A percentile compares a stretch with the other conserved stretches of the same genome.
phyloP scores from a whole-genome alignment of 2,797 vertebrate species.

The Florisuga fusca region DNA sequence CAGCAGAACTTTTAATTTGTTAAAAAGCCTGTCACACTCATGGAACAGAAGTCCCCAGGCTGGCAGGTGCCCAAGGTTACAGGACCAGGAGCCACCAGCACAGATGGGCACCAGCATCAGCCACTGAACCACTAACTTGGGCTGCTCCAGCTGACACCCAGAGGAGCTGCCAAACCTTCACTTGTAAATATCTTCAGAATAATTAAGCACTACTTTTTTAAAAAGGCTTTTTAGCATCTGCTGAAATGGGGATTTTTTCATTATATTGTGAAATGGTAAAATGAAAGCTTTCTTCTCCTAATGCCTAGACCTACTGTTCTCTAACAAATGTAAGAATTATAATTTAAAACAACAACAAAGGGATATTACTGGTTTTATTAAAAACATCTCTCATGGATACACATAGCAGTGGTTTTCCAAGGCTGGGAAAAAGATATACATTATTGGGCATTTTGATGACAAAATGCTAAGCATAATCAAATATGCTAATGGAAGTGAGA shows the following conservation, averaged over 20 bases:
- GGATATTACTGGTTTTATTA: constrained; percentile 82
- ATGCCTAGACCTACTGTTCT: constrained; percentile 6
- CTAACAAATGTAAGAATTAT: constrained; percentile 52
- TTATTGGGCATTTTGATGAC: constrained; percentile 71
- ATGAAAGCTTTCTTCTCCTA: constrained; percentile 10
- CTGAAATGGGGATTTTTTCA: neutral
- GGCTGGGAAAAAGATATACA: constrained; percentile 67
- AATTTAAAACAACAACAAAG: constrained; percentile 70
- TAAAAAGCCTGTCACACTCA: rapidly evolving
- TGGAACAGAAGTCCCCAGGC: rapidly evolving
- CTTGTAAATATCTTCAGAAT: neutral
- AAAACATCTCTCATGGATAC: constrained; percentile 77
- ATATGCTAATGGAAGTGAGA: constrained; percentile 72
- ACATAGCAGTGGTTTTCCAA: constrained; percentile 59
- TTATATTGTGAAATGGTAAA: neutral
- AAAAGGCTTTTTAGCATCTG: neutral
- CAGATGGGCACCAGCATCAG: rapidly evolving
- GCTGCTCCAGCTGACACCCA: neutral
- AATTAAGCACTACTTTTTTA: constrained; percentile 7
- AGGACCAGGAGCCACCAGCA: too few relatives aligned
- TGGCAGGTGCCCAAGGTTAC: neutral
- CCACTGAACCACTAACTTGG: rapidly evolving
- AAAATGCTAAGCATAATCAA: constrained; percentile 78
- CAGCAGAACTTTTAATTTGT: neutral
- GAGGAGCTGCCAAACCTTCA: neutral